phyloP scores from a whole-genome alignment of 2,113 vertebrate species.

The Coturnix japonica region DNA sequence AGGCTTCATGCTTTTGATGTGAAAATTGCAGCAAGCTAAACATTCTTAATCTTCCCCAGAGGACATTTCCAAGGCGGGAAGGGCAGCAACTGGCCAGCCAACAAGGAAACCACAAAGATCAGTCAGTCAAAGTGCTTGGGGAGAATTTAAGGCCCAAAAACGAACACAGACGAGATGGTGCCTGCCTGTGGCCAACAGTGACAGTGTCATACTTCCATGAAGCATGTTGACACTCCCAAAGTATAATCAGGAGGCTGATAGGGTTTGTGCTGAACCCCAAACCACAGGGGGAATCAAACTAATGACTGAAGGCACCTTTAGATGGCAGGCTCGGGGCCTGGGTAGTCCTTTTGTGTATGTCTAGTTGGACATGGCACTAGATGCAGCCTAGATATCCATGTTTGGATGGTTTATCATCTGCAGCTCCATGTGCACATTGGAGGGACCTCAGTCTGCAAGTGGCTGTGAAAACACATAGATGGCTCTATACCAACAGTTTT shows the following conservation, averaged over 20 bases:
- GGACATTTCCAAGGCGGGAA: not conserved
- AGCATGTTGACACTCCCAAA: rapidly evolving
- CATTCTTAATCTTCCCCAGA: not conserved
- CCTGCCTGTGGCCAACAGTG: rapidly evolving
- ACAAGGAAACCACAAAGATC: not conserved
- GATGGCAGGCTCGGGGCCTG: not conserved
- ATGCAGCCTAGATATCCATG: not conserved
- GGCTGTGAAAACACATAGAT: rapidly evolving
- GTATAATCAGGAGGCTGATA: not conserved
- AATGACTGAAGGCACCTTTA: not conserved
- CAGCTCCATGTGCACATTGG: not conserved
- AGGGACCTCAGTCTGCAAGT: not conserved
- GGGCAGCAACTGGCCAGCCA: not conserved
- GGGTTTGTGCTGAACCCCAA: not conserved
- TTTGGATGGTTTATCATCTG: not conserved
- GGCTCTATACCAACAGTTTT: not conserved
- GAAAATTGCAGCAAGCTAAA: not conserved
- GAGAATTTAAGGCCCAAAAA: not conserved
- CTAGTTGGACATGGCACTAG: not conserved
- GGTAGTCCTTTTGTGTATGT: not conserved
- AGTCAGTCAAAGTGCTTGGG: not conserved
- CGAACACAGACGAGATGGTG: rapidly evolving
- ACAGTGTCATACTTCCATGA: not conserved
- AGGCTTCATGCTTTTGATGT: not conserved
- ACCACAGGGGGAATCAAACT: not conserved